phyloP scores from a whole-genome alignment of 2,888 invertebrate genomes.

The Nemotelus pantherinus region DNA sequence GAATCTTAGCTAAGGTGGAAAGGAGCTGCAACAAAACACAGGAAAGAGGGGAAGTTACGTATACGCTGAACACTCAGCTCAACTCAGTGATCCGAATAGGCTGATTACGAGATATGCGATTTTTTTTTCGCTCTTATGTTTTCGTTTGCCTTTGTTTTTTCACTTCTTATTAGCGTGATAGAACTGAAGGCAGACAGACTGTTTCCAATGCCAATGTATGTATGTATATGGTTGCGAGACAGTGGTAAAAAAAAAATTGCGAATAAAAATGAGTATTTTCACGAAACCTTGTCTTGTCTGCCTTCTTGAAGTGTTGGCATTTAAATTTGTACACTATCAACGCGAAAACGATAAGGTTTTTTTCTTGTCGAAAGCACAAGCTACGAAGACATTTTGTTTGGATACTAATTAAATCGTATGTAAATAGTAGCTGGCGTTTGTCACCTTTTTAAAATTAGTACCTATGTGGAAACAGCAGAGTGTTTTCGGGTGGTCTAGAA shows the following conservation, averaged over 20 bases:
- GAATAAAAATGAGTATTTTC: neutral
- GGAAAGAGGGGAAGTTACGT: neutral
- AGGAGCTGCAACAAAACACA: neutral
- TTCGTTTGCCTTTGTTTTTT: no score
- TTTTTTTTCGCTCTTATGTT: no score
- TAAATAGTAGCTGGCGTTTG: slow-evolving; percentile 21
- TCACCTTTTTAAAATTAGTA: slow-evolving; percentile 2
- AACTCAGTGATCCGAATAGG: neutral
- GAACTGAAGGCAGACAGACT: neutral
- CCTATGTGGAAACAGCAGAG: no score
- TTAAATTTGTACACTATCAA: slow-evolving; percentile 31
- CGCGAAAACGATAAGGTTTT: slow-evolving; percentile 14
- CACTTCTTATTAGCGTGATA: no score
- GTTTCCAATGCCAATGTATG: neutral
- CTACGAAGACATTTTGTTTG: slow-evolving; percentile 3
- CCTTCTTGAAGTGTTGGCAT: slow-evolving; percentile 14
- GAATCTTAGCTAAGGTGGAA: slow-evolving; percentile 16
- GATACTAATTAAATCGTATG: slow-evolving; percentile 11
- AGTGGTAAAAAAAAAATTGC: neutral
- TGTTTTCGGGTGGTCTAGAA: no score
- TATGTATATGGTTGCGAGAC: neutral
- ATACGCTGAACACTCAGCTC: neutral
- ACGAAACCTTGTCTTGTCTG: neutral
- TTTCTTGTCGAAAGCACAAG: neutral
- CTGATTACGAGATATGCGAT: neutral